Evolutionary conservation across 2,797 vertebrate species (phyloP).

Genomic region (Gouania willdenowi): DNA sequence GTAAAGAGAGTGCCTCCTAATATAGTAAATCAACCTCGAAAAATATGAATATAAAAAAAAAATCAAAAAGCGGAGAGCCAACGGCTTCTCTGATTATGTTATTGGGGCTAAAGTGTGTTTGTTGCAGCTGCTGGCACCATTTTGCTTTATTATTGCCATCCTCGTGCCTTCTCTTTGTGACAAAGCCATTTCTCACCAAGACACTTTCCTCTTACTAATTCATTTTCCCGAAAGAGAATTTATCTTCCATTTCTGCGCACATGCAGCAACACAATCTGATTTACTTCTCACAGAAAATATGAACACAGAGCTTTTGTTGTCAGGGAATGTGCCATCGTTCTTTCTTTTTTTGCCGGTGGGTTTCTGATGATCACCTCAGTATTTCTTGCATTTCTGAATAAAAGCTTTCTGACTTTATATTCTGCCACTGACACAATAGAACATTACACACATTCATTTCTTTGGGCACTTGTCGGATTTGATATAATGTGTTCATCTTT

Average conservation of each 20-base stretch:
- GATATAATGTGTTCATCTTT: slow-evolving; percentile 14
- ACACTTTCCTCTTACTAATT: slow-evolving; percentile 65
- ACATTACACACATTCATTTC: slow-evolving; percentile 38
- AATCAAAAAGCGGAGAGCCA: not conserved
- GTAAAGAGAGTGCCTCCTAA: too few relatives aligned
- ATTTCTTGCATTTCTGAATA: slow-evolving; percentile 27
- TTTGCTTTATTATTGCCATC: slow-evolving; percentile 64
- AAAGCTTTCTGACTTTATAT: slow-evolving; percentile 44
- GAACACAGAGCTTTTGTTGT: slow-evolving; percentile 27
- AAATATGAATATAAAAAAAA: too few relatives aligned
- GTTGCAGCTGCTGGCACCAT: slow-evolving; percentile 33
- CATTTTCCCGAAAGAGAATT: slow-evolving; percentile 67
- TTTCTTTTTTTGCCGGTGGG: not conserved
- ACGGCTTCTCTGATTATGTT: not conserved
- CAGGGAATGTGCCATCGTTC: slow-evolving; percentile 5
- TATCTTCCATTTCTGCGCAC: slow-evolving; percentile 64
- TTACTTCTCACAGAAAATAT: slow-evolving; percentile 25
- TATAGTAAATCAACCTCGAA: too few relatives aligned
- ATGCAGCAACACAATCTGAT: slow-evolving; percentile 50
- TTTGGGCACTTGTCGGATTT: slow-evolving; percentile 22
- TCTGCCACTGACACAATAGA: slow-evolving; percentile 18
- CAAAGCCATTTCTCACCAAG: slow-evolving; percentile 70
- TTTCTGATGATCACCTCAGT: slow-evolving; percentile 28
- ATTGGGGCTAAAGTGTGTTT: slow-evolving; percentile 4
- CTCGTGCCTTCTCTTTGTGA: slow-evolving; percentile 55